Evolutionary conservation across 2,888 invertebrate species (phyloP).

Genomic region (Barypeithes pellucidus): DNA sequence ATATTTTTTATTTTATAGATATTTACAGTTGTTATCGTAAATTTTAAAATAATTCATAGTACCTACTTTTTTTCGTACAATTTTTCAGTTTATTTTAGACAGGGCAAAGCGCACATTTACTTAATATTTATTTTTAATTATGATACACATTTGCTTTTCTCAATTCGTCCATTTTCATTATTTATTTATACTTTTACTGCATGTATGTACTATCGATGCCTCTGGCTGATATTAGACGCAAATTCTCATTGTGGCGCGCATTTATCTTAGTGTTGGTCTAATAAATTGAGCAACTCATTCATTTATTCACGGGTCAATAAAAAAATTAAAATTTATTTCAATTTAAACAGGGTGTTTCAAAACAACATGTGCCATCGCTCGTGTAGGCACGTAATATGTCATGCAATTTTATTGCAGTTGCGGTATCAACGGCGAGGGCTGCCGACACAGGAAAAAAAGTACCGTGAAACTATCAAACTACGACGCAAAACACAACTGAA

Average conservation of each 20-base stretch:
- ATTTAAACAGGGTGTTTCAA: no score
- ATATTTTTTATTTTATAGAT: conserved; percentile 42
- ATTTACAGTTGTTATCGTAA: conserved; percentile 46
- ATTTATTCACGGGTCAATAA: no score
- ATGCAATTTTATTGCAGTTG: no score
- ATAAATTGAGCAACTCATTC: not conserved
- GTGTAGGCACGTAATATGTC: no score
- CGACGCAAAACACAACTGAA: no score
- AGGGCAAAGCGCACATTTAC: conserved; percentile 11
- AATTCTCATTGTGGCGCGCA: not conserved
- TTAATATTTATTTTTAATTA: conserved; percentile 10
- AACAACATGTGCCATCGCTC: no score
- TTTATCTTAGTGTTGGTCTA: not conserved
- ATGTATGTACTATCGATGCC: not conserved
- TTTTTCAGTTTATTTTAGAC: conserved; percentile 20
- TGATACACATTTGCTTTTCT: not conserved
- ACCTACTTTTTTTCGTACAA: conserved; percentile 27
- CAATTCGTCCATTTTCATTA: not conserved
- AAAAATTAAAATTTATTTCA: no score
- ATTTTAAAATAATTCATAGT: conserved; percentile 20
- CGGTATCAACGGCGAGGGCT: no score
- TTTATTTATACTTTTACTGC: not conserved
- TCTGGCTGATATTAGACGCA: not conserved
- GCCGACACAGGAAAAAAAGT: no score
- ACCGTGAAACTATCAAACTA: no score